These are phyloP conservation scores for Aspidapion aeneum DNA, from an alignment of 2,888 invertebrate genomes.

Conservation along the genomic window DNA sequence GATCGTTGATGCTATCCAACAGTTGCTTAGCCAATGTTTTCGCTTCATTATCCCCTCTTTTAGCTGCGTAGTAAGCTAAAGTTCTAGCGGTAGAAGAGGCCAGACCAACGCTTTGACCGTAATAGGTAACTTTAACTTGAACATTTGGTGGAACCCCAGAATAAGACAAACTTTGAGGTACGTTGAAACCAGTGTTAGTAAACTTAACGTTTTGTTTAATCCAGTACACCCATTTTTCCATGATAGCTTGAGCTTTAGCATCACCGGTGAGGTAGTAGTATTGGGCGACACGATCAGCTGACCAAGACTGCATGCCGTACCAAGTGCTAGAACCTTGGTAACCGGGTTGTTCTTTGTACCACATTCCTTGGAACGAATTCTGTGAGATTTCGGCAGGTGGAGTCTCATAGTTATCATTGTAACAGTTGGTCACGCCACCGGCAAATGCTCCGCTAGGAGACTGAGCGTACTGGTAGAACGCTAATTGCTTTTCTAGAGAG, in stretches of 20 bases:
- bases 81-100: conserved; percentile 29
- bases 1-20: conserved; percentile 26
- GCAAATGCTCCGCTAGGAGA: conserved; percentile 29
- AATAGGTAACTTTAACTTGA: conserved; percentile 19
- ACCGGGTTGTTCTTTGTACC: conserved; percentile 27
- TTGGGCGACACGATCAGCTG: conserved; percentile 29
- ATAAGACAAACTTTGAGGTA: conserved; percentile 25
- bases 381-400: conserved; percentile 24
- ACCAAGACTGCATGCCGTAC: conserved; percentile 28
- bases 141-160: conserved; percentile 26
- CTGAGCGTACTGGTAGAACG: conserved; percentile 29
- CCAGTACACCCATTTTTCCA: conserved; percentile 31
- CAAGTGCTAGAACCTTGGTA: conserved; percentile 18
- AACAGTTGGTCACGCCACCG: conserved; percentile 32
- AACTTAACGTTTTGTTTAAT: conserved; percentile 19
- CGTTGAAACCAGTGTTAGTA: conserved; percentile 3
- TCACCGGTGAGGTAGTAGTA: conserved; percentile 30
- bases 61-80: conserved; percentile 28
- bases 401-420: conserved; percentile 29
- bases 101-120: conserved; percentile 26
- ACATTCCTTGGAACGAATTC: conserved; percentile 25
- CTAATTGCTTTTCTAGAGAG: conserved; percentile 30
- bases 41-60: conserved; percentile 21
- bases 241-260: conserved; percentile 22
- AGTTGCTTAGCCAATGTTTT: conserved; percentile 24